These are phyloP conservation scores for Cantharis rufa DNA, from an alignment of 2,888 invertebrate genomes.

Conservation along the genomic window DNA sequence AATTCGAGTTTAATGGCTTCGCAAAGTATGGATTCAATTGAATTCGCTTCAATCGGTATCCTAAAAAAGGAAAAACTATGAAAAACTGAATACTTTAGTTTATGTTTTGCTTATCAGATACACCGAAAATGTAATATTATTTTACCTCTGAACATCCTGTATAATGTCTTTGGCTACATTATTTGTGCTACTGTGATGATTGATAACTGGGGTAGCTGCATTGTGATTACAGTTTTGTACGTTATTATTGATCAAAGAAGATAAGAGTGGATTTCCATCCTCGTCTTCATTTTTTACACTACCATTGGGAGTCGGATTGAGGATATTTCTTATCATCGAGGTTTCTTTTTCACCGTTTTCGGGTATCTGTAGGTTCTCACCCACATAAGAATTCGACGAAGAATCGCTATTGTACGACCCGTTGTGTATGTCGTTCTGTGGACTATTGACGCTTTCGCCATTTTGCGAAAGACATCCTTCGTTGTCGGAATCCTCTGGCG, in stretches of 20 bases:
- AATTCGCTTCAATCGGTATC: conserved; percentile 66
- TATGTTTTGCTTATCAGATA: no score
- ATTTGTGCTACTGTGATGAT: conserved; percentile 40
- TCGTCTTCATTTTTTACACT: conserved; percentile 31
- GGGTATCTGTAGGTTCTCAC: conserved; percentile 43
- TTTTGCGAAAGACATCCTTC: not conserved
- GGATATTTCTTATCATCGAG: conserved; percentile 49
- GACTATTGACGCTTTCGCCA: conserved; percentile 10
- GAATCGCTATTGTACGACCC: conserved; percentile 49
- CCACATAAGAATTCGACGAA: conserved; percentile 38
- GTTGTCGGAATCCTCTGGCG: conserved; percentile 13
- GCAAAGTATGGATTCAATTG: conserved; percentile 82
- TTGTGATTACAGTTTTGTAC: conserved; percentile 44
- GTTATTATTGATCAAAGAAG: conserved; percentile 44
- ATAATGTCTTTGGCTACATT: conserved; percentile 64
- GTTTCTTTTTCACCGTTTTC: conserved; percentile 41
- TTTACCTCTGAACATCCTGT: conserved; percentile 69
- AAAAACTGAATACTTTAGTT: no score
- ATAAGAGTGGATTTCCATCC: conserved; percentile 32
- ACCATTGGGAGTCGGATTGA: conserved; percentile 45
- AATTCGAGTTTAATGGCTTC: conserved; percentile 87
- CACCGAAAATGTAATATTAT: no score
- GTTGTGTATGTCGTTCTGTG: conserved; percentile 45
- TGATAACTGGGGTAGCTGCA: conserved; percentile 25
- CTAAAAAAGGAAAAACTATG: conserved; percentile 40